Evolutionary conservation across 2,888 invertebrate species (phyloP).

Genomic region (Epicampocera succincta): DNA sequence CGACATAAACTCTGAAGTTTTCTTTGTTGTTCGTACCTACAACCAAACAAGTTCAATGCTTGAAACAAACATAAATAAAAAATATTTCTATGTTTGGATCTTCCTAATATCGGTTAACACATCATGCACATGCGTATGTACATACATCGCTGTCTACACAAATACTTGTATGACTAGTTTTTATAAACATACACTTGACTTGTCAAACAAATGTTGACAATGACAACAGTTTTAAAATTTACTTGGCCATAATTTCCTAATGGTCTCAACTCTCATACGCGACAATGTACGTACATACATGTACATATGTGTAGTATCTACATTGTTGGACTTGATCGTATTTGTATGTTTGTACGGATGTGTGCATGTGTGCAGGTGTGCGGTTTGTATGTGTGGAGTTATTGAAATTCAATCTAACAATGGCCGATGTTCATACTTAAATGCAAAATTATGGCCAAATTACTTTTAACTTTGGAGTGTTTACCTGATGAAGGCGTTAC

Average conservation of each 20-base stretch:
- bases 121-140: too few relatives aligned
- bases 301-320: too few relatives aligned
- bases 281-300: not conserved
- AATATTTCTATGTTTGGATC: too few relatives aligned
- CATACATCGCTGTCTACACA: not conserved
- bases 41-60: too few relatives aligned
- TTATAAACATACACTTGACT: slow-evolving; percentile 37
- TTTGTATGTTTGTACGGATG: too few relatives aligned
- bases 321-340: too few relatives aligned
- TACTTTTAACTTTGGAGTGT: slow-evolving; percentile 22
- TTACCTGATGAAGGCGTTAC: slow-evolving; percentile 56
- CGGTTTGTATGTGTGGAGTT: not conserved
- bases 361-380: not conserved
- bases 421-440: slow-evolving; percentile 1
- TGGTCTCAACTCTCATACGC: not conserved
- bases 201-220: slow-evolving; percentile 53
- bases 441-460: slow-evolving; percentile 46
- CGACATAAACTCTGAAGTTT: too few relatives aligned
- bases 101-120: too few relatives aligned
- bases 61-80: too few relatives aligned
- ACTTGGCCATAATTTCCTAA: slow-evolving; percentile 21
- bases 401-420: not conserved
- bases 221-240: slow-evolving; percentile 43
- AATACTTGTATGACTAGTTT: not conserved
- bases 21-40: too few relatives aligned